Conservation (phyloP, 2,113 vertebrate genomes). For the Osmerus mordax region DNA sequence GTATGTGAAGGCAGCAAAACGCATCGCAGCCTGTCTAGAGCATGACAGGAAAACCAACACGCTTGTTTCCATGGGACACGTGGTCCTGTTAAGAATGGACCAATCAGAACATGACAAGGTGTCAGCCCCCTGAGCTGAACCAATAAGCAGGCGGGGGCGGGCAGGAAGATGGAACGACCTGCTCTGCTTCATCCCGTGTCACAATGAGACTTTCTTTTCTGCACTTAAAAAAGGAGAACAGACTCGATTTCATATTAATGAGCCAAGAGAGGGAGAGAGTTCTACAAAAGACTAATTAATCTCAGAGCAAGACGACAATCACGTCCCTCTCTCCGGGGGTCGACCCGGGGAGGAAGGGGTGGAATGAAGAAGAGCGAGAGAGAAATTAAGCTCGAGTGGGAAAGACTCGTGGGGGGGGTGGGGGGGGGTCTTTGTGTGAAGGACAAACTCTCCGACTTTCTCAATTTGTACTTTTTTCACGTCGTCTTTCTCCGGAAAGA, state of each 20-base stretch:
- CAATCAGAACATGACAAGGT: slow-evolving; percentile 25
- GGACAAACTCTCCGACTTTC: slow-evolving; percentile 62
- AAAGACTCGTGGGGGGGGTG: slow-evolving; percentile 25
- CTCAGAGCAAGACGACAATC: slow-evolving; percentile 74
- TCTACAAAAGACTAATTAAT: slow-evolving; percentile 57
- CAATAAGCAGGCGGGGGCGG: slow-evolving; percentile 22
- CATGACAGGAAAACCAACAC: slow-evolving; percentile 46
- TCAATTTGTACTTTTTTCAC: slow-evolving; percentile 45
- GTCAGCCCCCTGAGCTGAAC: slow-evolving; percentile 27
- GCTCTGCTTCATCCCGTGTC: slow-evolving; percentile 32
- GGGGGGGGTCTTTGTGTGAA: slow-evolving; percentile 47
- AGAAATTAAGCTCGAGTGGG: slow-evolving; percentile 35
- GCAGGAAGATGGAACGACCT: slow-evolving; percentile 37
- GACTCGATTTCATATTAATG: slow-evolving; percentile 59
- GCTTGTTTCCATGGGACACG: slow-evolving; percentile 36
- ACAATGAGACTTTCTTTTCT: slow-evolving; percentile 51
- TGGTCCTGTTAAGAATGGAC: slow-evolving; percentile 42
- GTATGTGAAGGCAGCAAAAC: slow-evolving; percentile 49
- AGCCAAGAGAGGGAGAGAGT: slow-evolving; percentile 56
- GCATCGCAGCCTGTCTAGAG: slow-evolving; percentile 47
- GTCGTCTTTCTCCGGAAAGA: slow-evolving; percentile 53
- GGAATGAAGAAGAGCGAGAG: slow-evolving; percentile 26
- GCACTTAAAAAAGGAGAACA: slow-evolving; percentile 62
- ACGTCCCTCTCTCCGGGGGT: slow-evolving; percentile 55
- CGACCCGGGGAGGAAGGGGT: slow-evolving; percentile 38